These are phyloP conservation scores for Centroberyx gerrardi DNA, from an alignment of 2,797 vertebrate species.

Conservation along the genomic window DNA sequence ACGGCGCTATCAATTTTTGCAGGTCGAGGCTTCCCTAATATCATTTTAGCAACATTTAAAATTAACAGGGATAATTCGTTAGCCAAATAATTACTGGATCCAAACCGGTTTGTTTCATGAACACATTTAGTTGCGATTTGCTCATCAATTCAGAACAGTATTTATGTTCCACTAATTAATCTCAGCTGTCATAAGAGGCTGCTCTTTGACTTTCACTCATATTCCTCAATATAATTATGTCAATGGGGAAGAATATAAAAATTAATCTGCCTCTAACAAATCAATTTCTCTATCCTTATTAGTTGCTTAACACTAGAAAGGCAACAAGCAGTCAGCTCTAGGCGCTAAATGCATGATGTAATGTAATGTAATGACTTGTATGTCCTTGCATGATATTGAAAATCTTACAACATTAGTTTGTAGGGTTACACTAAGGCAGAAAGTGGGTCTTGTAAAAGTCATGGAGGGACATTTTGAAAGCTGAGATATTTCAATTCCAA, in stretches of 20 bases:
- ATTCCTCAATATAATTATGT: not conserved
- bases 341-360: too few relatives aligned
- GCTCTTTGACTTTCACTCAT: not conserved
- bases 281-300: not conserved
- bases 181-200: constrained; percentile 21
- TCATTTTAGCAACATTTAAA: constrained; percentile 43
- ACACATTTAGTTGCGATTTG: constrained; percentile 29
- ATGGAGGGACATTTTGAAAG: too few relatives aligned
- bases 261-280: not conserved
- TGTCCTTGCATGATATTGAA: too few relatives aligned
- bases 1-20: constrained; percentile 39
- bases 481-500: too few relatives aligned
- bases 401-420: too few relatives aligned
- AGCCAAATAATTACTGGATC: constrained; percentile 44
- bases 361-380: too few relatives aligned
- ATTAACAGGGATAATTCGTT: constrained; percentile 56
- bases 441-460: too few relatives aligned
- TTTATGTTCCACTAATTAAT: constrained; percentile 55
- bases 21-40: constrained; percentile 39
- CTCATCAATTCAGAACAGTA: constrained; percentile 40
- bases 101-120: constrained; percentile 33
- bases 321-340: too few relatives aligned
- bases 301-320: not conserved
- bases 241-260: not conserved
- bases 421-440: too few relatives aligned